Evolutionary conservation across 2,797 vertebrate genomes (phyloP).

Genomic region (Clarias platycephalus): DNA sequence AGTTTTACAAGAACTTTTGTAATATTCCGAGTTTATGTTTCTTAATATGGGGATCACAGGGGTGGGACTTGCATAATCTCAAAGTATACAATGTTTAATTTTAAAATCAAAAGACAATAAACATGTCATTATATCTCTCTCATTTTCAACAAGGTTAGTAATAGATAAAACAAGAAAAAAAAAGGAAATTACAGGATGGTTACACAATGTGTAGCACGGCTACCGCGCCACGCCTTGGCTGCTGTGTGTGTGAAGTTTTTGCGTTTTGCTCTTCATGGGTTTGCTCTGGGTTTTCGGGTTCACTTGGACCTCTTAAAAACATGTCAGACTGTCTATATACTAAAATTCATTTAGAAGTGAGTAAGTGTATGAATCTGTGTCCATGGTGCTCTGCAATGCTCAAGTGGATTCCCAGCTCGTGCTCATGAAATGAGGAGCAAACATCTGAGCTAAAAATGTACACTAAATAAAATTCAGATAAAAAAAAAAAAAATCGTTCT

Average conservation of each 20-base stretch:
- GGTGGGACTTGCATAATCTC: not conserved
- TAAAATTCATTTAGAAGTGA: not conserved
- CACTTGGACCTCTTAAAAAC: not conserved
- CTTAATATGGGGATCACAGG: not conserved
- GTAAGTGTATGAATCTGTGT: not conserved
- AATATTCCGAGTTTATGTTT: not conserved
- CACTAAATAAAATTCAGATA: not conserved
- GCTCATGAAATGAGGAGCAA: not conserved
- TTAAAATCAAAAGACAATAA: not conserved
- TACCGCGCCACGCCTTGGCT: not conserved
- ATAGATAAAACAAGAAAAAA: not conserved
- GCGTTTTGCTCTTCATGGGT: not conserved
- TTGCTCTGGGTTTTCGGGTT: not conserved
- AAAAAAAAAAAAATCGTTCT: not conserved
- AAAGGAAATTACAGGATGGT: not conserved
- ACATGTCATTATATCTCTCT: not conserved
- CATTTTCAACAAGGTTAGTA: not conserved
- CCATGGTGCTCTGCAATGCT: not conserved
- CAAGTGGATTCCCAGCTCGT: not conserved
- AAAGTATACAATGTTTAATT: not conserved
- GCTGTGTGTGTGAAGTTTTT: not conserved
- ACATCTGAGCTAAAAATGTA: not conserved
- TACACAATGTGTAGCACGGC: too few relatives aligned
- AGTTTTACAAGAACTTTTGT: not conserved
- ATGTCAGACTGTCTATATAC: not conserved